phyloP scores from a whole-genome alignment of 1,140 invertebrate genomes.

The Pseudomyrmex sp. region DNA sequence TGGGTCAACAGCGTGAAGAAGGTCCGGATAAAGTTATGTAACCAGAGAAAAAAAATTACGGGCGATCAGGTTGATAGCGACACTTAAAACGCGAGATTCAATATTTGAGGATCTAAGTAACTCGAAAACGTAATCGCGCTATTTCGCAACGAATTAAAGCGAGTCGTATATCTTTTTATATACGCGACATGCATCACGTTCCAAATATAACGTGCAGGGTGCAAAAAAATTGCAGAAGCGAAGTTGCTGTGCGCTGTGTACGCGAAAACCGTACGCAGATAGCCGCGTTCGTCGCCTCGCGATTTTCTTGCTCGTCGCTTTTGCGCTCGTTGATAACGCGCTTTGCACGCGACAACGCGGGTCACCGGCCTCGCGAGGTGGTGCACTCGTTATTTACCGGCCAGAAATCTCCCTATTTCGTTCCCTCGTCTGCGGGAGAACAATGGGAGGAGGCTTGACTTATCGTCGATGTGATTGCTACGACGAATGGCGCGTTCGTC shows the following conservation, averaged over 20 bases:
- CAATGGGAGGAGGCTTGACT: slow-evolving; percentile 51
- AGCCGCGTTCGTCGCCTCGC: slow-evolving; percentile 53
- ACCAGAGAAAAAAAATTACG: neutral
- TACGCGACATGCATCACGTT: neutral
- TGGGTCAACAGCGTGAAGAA: neutral
- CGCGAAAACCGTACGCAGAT: slow-evolving; percentile 30
- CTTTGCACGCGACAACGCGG: slow-evolving; percentile 63
- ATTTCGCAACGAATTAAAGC: neutral
- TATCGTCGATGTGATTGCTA: slow-evolving; percentile 47
- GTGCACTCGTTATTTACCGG: slow-evolving; percentile 65
- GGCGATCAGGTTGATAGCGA: neutral
- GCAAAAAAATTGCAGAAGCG: neutral
- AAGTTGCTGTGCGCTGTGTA: neutral
- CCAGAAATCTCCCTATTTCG: slow-evolving; percentile 55
- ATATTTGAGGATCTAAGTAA: neutral
- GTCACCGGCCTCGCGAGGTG: slow-evolving; percentile 65
- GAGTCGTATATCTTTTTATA: neutral
- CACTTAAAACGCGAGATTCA: neutral
- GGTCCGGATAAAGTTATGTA: slow-evolving; percentile 21
- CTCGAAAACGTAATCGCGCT: neutral
- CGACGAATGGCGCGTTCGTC: slow-evolving; percentile 30
- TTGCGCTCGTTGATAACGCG: slow-evolving; percentile 55
- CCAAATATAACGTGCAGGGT: slow-evolving; percentile 8
- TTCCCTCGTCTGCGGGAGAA: slow-evolving; percentile 44
- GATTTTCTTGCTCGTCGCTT: slow-evolving; percentile 58